phyloP scores from a whole-genome alignment of 2,113 vertebrate species.

The Hyaena hyaena region DNA sequence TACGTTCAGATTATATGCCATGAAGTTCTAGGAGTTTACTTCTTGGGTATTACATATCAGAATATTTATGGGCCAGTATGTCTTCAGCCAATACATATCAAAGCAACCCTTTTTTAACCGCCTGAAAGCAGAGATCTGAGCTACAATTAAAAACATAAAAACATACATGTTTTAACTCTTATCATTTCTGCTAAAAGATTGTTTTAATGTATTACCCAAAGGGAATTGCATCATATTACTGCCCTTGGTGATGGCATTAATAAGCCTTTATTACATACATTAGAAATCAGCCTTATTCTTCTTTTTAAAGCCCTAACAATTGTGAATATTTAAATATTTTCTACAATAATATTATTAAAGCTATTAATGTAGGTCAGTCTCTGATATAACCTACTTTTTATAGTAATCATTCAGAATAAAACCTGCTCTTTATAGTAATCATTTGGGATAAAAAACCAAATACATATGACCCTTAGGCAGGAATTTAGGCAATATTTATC shows the following conservation, averaged over 20 bases:
- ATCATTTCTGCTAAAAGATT: not conserved
- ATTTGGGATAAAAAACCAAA: slow-evolving; percentile 13
- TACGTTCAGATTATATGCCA: not conserved
- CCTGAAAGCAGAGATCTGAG: not conserved
- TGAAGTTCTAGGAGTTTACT: not conserved
- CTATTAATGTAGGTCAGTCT: not conserved
- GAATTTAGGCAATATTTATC: slow-evolving; percentile 35
- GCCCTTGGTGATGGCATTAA: not conserved
- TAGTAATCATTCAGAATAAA: not conserved
- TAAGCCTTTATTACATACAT: not conserved
- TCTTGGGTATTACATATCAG: not conserved
- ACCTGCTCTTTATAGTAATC: not conserved
- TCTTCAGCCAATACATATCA: not conserved
- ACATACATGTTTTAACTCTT: not conserved
- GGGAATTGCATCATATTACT: not conserved
- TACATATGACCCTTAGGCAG: not conserved
- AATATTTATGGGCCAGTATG: not conserved
- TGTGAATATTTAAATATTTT: slow-evolving; percentile 25
- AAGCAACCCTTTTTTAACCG: not conserved
- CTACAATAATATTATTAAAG: not conserved
- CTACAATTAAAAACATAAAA: slow-evolving; percentile 20
- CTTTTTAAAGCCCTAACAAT: not conserved
- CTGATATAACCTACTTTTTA: no score
- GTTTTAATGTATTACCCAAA: not conserved
- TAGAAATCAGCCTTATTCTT: slow-evolving; percentile 42